These are phyloP conservation scores for Macrostomum lignano DNA, from an alignment of 1,140 invertebrate genomes.

Conservation along the genomic window DNA sequence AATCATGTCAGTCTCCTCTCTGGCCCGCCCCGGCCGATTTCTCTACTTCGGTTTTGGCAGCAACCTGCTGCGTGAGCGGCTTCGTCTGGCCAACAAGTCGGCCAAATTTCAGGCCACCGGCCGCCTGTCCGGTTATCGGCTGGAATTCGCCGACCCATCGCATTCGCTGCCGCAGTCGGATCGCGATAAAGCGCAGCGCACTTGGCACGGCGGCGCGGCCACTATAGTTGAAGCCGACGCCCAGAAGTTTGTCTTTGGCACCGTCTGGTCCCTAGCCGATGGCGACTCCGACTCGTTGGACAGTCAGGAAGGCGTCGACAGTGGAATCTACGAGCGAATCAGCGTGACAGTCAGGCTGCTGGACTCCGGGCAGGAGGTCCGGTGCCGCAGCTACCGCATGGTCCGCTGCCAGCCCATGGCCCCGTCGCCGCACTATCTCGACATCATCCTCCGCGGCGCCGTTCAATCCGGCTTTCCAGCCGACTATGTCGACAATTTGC, in stretches of 20 bases:
- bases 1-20: too few species aligned
- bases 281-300: conserved; percentile 37
- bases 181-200: too few species aligned
- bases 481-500: conserved; percentile 36
- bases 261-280: conserved; percentile 42
- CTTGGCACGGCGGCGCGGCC: conserved; percentile 42
- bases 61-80: conserved; percentile 38
- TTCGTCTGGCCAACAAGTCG: conserved; percentile 38
- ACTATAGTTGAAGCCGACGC: conserved; percentile 38
- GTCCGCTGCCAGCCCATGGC: conserved; percentile 31
- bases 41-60: conserved; percentile 49
- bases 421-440: conserved; percentile 41
- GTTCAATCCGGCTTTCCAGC: conserved; percentile 38
- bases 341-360: conserved; percentile 31
- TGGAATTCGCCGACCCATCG: background rate
- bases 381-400: conserved; percentile 40
- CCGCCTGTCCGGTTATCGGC: conserved; percentile 32
- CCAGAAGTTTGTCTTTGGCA: conserved; percentile 41
- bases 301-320: conserved; percentile 42
- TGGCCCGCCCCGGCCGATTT: too few species aligned
- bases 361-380: conserved; percentile 28
- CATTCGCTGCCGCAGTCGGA: background rate
- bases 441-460: conserved; percentile 36
- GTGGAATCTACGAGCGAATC: conserved; percentile 33
- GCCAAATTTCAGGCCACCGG: conserved; percentile 34